Evolutionary conservation across 2,797 vertebrate genomes (phyloP).

Genomic region (Neomorphus geoffroyi): DNA sequence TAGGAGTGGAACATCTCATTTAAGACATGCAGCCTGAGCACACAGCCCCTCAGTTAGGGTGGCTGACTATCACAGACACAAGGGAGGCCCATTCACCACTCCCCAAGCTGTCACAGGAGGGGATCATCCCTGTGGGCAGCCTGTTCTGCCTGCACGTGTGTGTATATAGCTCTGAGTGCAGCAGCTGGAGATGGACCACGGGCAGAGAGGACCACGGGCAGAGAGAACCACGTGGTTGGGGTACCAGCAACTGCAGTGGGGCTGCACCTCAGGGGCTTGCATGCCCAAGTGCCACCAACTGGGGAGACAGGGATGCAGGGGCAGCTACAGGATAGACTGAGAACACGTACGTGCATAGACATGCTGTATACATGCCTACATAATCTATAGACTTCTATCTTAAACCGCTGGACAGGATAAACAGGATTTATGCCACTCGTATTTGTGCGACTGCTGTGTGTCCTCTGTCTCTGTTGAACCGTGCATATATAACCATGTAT

Average conservation of each 20-base stretch:
- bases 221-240: not conserved
- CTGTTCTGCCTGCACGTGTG: fast-evolving
- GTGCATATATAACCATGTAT: not conserved
- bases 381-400: not conserved
- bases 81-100: not conserved
- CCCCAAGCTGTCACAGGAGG: not conserved
- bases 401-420: not conserved
- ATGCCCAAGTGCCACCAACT: not conserved
- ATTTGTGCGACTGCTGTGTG: not conserved
- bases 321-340: not conserved
- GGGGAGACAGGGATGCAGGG: not conserved
- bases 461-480: not conserved
- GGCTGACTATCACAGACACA: not conserved
- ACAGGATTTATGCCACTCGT: not conserved
- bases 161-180: not conserved
- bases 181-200: not conserved
- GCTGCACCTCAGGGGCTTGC: fast-evolving
- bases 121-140: not conserved
- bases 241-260: not conserved
- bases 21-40: not conserved
- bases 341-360: fast-evolving
- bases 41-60: not conserved
- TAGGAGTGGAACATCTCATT: fast-evolving
- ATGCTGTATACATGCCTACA: not conserved
- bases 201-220: not conserved